Percentiles rank a stretch among this genome's conserved stretches.
Evolutionary conservation across 92 coral and sea anemone genomes (phyloP).

Genomic region (Zoanthus solanderi): DNA sequence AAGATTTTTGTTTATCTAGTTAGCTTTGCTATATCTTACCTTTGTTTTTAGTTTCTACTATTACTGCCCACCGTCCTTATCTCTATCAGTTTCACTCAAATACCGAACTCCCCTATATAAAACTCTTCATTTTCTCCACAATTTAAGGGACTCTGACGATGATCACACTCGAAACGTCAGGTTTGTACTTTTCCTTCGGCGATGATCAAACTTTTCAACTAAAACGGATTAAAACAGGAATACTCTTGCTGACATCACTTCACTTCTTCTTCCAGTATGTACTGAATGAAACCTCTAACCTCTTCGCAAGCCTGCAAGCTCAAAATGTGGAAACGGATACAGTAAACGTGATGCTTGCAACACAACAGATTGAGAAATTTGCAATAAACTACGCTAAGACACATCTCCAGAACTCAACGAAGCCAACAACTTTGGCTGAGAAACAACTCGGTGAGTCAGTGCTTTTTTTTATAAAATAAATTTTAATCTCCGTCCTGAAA

Average conservation of each 20-base stretch:
- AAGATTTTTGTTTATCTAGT: too few species aligned
- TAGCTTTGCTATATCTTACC: too few species aligned
- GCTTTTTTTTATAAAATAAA: not conserved
- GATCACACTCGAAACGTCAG: too few species aligned
- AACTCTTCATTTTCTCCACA: too few species aligned
- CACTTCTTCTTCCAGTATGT: slow-evolving; percentile 7
- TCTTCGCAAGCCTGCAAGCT: slow-evolving; percentile 1
- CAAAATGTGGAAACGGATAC: not conserved
- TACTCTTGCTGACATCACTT: too few species aligned
- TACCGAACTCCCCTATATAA: too few species aligned
- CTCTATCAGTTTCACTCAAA: too few species aligned
- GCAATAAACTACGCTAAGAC: slow-evolving; percentile 16
- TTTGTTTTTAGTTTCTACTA: too few species aligned
- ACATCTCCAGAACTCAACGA: slow-evolving; percentile 8
- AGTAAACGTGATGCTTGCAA: slow-evolving; percentile 13
- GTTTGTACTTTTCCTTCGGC: too few species aligned
- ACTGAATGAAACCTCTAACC: slow-evolving; percentile 3
- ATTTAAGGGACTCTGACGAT: too few species aligned
- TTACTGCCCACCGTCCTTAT: too few species aligned
- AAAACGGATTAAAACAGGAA: not conserved
- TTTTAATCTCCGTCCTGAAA: too few species aligned
- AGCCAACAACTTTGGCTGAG: not conserved
- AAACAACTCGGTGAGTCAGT: not conserved
- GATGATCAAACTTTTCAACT: not conserved
- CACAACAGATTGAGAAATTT: slow-evolving; percentile 17